Evolutionary conservation across 2,113 vertebrate genomes (phyloP), one percentile per base, ranked within the genome.

Genomic region (Scalopus aquaticus): DNA sequence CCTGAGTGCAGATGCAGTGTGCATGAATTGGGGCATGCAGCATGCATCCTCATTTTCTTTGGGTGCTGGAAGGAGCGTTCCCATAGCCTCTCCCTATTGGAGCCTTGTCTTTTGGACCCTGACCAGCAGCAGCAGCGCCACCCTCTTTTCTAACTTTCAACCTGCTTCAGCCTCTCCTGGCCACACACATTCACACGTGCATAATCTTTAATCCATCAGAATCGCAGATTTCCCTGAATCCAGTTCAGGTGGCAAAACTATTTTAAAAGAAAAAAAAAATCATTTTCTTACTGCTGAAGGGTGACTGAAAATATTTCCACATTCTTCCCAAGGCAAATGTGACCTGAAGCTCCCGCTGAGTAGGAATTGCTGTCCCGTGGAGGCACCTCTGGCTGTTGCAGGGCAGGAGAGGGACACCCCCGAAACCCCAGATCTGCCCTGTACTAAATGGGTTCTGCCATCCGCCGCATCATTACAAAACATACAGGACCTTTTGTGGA

Each of bases 1-100:
- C 96, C 96, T 70, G 89, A 96, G 91, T 51, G 97, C 90, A 94
- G 97, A 97, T 28, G 0, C 20, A 17, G 6, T 24, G n/a, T 95
- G 90, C 67, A 37, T 96, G 95, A 97, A 97, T 95, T 97, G 95
- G 86, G 78, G 79, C 95, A 70, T 93, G 95, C 88, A 97, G 97
- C 67, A 32, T 96, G 96, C 95, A 67, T 77, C 74, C 96, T 93
- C 96, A 60, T 96, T 97, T 98, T 97, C 97, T 96, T 97, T 32
- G 73, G 35, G 97, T 95, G 95, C 95, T 94, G 32, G 74, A 58
- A 92, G 95, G 90, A 95, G 80, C 84, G 91, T 97, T 97, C 93
- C 95, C 96, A 97, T 78, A 94, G 91, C 89, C 91, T 96, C 96
- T 91, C 83, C 93, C 62, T 58, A 89, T 86, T 85, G 76, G 95